Conservation (phyloP, 2,113 vertebrate species). For the Donacobius atricapilla region DNA sequence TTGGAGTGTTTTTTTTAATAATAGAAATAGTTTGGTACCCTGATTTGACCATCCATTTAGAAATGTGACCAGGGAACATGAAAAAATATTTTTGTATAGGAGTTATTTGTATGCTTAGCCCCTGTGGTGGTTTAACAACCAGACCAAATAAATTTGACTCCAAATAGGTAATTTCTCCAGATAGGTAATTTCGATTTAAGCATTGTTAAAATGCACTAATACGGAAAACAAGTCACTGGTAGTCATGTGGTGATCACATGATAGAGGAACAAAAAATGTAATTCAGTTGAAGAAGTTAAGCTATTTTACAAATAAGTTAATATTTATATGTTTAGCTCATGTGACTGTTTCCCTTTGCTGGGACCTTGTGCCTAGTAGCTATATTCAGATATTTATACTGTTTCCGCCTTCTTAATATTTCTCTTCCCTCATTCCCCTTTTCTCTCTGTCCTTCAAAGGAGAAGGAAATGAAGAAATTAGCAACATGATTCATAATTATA, state of each 20-base stretch:
- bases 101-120: neutral
- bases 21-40: neutral
- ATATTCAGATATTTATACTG: neutral
- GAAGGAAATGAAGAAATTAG: slow-evolving; percentile 96
- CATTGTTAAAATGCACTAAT: neutral
- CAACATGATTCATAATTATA: slow-evolving; percentile 97
- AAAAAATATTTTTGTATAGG: neutral
- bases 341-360: neutral
- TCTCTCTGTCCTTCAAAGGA: slow-evolving; percentile 73
- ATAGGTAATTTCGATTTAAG: neutral
- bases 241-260: neutral
- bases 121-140: neutral
- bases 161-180: neutral
- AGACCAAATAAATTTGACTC: neutral
- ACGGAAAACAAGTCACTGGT: neutral
- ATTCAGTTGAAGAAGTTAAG: neutral
- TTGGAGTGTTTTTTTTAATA: neutral
- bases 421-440: neutral
- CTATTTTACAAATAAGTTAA: neutral
- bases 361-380: neutral
- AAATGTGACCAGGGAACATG: neutral
- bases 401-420: neutral
- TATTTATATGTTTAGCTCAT: neutral
- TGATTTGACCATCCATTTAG: neutral
- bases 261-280: neutral